Percentiles rank a stretch among this genome's conserved stretches.
These are phyloP conservation scores for Streblospio benedicti DNA, from an alignment of 1,140 invertebrate species.

Conservation along the genomic window DNA sequence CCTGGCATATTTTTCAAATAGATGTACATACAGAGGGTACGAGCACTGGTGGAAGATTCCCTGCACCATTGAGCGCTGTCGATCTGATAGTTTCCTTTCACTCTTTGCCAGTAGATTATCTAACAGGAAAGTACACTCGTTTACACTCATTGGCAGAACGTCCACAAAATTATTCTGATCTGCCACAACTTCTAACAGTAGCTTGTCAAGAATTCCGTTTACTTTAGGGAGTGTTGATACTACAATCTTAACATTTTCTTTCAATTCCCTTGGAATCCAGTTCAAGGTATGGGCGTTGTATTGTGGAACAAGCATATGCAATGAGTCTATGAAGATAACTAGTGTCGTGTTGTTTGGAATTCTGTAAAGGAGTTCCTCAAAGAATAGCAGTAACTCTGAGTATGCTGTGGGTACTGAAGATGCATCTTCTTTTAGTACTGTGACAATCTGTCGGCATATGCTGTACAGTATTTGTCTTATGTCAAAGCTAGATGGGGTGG, in stretches of 20 bases:
- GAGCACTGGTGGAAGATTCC: slow-evolving; percentile 86
- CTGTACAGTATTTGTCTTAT: slow-evolving; percentile 87
- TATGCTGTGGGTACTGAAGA: slow-evolving; percentile 27
- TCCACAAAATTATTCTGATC: slow-evolving; percentile 26
- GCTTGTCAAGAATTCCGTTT: slow-evolving; percentile 23
- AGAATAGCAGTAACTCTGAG: slow-evolving; percentile 30
- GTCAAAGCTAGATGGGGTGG: slow-evolving; percentile 89
- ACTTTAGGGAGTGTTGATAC: slow-evolving; percentile 26
- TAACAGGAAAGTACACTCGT: slow-evolving; percentile 27
- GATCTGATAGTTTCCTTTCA: slow-evolving; percentile 41
- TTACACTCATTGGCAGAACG: slow-evolving; percentile 19
- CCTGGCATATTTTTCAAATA: slow-evolving; percentile 79
- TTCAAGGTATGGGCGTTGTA: slow-evolving; percentile 29
- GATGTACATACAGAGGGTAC: slow-evolving; percentile 90
- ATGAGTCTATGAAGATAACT: slow-evolving; percentile 35
- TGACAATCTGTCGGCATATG: slow-evolving; percentile 63
- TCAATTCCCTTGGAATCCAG: slow-evolving; percentile 36
- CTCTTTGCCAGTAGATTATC: slow-evolving; percentile 24
- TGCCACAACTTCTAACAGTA: slow-evolving; percentile 23
- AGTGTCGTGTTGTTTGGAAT: slow-evolving; percentile 28
- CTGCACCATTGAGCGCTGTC: slow-evolving; percentile 74
- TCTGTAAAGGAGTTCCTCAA: slow-evolving; percentile 26
- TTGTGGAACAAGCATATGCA: slow-evolving; percentile 30
- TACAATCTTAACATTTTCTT: slow-evolving; percentile 37
- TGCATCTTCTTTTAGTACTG: slow-evolving; percentile 18